Evolutionary conservation across 2,113 vertebrate species (phyloP).

Genomic region (Lamprologus speciosus): DNA sequence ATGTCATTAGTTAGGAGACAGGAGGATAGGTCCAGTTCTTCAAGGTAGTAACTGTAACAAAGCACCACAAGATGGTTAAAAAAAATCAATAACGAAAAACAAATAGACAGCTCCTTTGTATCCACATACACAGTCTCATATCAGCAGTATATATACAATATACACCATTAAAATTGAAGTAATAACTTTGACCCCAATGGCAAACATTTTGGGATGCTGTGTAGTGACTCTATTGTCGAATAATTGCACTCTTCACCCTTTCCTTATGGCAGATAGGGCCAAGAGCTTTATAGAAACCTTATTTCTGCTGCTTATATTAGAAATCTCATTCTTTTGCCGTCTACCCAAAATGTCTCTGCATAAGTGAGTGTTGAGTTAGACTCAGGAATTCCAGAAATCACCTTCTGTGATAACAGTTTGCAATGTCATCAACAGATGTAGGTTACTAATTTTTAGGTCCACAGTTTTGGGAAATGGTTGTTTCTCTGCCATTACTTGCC

Average conservation of each 20-base stretch:
- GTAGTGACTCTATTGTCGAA: background rate
- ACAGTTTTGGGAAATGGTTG: background rate
- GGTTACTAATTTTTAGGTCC: background rate
- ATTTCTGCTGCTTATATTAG: background rate
- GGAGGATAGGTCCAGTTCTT: constrained; percentile 83
- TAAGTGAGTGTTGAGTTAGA: background rate
- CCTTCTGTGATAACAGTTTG: background rate
- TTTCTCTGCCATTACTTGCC: background rate
- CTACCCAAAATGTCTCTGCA: background rate
- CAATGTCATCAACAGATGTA: background rate
- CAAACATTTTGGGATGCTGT: background rate
- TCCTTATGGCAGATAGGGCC: background rate
- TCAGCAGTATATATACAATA: background rate
- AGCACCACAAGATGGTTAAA: background rate
- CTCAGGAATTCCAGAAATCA: background rate
- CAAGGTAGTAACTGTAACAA: constrained; percentile 60
- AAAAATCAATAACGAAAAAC: background rate
- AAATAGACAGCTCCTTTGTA: background rate
- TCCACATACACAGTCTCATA: background rate
- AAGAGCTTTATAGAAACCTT: background rate
- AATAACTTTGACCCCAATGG: background rate
- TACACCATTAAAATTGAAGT: fast-evolving
- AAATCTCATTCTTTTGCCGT: background rate
- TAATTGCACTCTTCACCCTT: background rate
- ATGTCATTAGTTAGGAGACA: constrained; percentile 79